Evolutionary conservation across 2,113 vertebrate species (phyloP).

Genomic region (Butorides virescens): DNA sequence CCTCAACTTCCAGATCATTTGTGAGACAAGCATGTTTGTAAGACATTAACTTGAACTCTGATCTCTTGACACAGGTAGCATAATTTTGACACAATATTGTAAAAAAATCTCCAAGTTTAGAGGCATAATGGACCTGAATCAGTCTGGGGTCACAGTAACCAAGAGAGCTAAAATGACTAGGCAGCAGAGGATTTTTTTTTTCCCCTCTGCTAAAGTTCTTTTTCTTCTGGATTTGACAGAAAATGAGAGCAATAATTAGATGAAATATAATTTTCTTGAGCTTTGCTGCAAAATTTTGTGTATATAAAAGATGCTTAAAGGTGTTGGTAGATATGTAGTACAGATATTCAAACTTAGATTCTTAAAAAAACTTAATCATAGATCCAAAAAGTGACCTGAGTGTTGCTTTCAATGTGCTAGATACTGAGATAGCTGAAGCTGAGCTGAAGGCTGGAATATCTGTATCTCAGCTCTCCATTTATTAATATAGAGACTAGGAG

Average conservation of each 20-base stretch:
- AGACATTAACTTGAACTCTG: not conserved
- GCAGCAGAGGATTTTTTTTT: fast-evolving
- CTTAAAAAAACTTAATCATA: not conserved
- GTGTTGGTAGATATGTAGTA: not conserved
- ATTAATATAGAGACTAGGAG: not conserved
- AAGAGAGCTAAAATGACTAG: not conserved
- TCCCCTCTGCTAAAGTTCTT: not conserved
- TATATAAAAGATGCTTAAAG: not conserved
- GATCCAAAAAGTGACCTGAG: not conserved
- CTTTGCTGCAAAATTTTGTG: not conserved
- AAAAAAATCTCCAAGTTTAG: not conserved
- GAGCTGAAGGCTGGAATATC: not conserved
- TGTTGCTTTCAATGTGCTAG: not conserved
- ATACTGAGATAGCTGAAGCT: not conserved
- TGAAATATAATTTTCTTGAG: not conserved
- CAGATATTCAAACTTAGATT: not conserved
- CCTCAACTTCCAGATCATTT: not conserved
- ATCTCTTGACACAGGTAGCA: not conserved
- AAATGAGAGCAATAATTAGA: not conserved
- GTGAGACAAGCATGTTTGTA: not conserved
- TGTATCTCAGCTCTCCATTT: not conserved
- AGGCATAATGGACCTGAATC: not conserved
- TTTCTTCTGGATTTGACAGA: not conserved
- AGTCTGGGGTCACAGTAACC: not conserved
- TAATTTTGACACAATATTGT: not conserved